These are phyloP conservation scores for Agrypnia vestita DNA, from an alignment of 1,140 invertebrate species.

Conservation along the genomic window DNA sequence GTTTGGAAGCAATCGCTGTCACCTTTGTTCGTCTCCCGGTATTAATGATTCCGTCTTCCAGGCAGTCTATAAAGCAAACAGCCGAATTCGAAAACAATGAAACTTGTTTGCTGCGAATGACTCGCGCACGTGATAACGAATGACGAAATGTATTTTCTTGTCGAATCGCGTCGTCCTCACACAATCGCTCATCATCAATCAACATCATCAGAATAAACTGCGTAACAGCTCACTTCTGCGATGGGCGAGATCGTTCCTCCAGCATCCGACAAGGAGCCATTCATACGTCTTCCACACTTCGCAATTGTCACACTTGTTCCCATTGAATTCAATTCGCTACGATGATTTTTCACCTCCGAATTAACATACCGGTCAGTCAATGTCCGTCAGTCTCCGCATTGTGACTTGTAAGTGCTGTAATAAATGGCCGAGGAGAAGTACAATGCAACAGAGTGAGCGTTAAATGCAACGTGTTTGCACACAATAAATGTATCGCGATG, in stretches of 20 bases:
- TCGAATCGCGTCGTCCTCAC: conserved; percentile 39
- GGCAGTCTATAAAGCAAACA: conserved; percentile 28
- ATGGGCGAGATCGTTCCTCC: not conserved
- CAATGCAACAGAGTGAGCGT: conserved; percentile 38
- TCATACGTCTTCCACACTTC: conserved; percentile 18
- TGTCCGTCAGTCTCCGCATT: conserved; percentile 33
- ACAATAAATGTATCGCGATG: conserved; percentile 40
- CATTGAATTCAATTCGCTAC: conserved; percentile 48
- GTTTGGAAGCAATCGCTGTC: conserved; percentile 37
- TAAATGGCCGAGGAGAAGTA: conserved; percentile 23
- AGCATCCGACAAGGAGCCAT: conserved; percentile 5
- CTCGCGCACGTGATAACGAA: conserved; percentile 48
- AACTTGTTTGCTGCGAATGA: conserved; percentile 37
- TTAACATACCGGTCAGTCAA: conserved; percentile 56
- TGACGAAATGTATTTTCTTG: conserved; percentile 51
- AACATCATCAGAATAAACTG: conserved; percentile 21
- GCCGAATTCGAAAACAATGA: conserved; percentile 16
- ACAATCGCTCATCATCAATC: conserved; percentile 59
- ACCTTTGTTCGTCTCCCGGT: conserved; percentile 24
- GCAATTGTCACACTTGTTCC: conserved; percentile 57
- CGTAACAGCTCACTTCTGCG: conserved; percentile 34
- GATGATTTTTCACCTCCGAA: conserved; percentile 57
- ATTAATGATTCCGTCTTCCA: conserved; percentile 26
- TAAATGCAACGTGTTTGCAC: conserved; percentile 51
- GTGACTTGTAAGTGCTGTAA: conserved; percentile 35